Evolutionary conservation across 2,113 vertebrate species (phyloP).

Genomic region (Melanotaenia duboulayi): DNA sequence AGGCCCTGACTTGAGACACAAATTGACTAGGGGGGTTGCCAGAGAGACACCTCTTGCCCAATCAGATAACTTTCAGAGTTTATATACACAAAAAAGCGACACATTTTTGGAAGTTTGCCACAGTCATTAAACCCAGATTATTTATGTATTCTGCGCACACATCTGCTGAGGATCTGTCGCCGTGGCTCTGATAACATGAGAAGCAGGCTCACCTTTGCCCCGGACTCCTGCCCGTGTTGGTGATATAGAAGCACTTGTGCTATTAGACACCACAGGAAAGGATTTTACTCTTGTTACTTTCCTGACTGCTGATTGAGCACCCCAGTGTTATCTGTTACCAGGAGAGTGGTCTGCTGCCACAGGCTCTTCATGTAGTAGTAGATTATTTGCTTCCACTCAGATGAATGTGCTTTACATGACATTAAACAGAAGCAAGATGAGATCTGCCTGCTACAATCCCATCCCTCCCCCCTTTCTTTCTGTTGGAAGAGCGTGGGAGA

Average conservation of each 20-base stretch:
- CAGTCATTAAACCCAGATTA: conserved; percentile 64
- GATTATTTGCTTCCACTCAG: conserved; percentile 70
- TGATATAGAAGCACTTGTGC: conserved; percentile 53
- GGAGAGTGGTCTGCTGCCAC: conserved; percentile 62
- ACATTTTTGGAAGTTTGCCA: conserved; percentile 64
- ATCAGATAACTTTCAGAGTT: conserved; percentile 71
- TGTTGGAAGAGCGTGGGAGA: conserved; percentile 46
- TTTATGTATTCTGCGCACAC: conserved; percentile 56
- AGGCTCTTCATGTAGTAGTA: conserved; percentile 52
- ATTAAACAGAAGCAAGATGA: conserved; percentile 69
- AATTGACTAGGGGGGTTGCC: conserved; percentile 60
- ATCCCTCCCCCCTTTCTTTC: background rate
- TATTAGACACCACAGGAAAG: conserved; percentile 69
- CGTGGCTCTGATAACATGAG: conserved; percentile 53
- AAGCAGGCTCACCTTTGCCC: conserved; percentile 63
- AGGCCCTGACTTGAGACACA: conserved; percentile 66
- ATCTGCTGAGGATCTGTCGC: conserved; percentile 56
- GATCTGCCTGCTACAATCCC: conserved; percentile 33
- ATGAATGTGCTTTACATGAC: conserved; percentile 74
- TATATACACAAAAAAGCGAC: conserved; percentile 52
- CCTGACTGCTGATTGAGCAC: conserved; percentile 71
- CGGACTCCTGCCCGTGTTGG: conserved; percentile 39
- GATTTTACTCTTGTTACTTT: conserved; percentile 62
- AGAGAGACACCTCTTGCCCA: conserved; percentile 36
- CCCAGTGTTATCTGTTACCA: conserved; percentile 51